Base-by-base conservation (phyloP, 2,888 invertebrate species). In the Phalangium opilio region DNA sequence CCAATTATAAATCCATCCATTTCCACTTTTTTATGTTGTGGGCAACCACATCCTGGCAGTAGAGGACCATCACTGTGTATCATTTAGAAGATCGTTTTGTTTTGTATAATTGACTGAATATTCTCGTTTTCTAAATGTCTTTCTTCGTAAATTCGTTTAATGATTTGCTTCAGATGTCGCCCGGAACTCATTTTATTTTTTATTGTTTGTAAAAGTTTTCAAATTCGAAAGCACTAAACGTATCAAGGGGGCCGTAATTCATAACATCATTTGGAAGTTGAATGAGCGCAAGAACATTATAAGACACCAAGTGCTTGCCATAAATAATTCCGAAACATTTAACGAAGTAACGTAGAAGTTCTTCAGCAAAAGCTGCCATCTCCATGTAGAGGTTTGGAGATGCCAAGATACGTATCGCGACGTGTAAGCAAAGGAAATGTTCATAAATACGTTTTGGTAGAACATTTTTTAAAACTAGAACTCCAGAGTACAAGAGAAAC, bases 281-380 rank as follows among this genome's bases (percentile, higher is more conserved):
- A 19, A 55, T 39, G 1, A 62, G 44, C 19, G 49, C 48, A 47
- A 61, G 61, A n/a, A 60, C 44, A 51, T 60, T 60, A 43, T 62
- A 59, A 1, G 57, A 50, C 8, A 59, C 15, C 27, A 50, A 43
- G 17, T 57, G 46, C n/a, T 44, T 44, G 5, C 56, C 55, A 46
- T 60, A 61, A 17, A 59, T 15, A 5, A 19, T 19, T 15, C 43
- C 44, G 48, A 55, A 51, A 5, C 35, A 32, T 17, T 40, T 12
- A 34, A 60, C 57, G 53, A 59, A 61, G 35, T 50, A 47, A 27
- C 27, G 27, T 7, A 27, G 27, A 27, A 27, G 27, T 27, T 27
- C 27, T 27, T 27, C 27, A 27, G 27, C 27, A 27, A 27, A 27
- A 7, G 5, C 27, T 27, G 5, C 8, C 27, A 27, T 27, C 4